Base-by-base conservation (phyloP, 2,113 vertebrate species). In the Gallinago undulata region DNA sequence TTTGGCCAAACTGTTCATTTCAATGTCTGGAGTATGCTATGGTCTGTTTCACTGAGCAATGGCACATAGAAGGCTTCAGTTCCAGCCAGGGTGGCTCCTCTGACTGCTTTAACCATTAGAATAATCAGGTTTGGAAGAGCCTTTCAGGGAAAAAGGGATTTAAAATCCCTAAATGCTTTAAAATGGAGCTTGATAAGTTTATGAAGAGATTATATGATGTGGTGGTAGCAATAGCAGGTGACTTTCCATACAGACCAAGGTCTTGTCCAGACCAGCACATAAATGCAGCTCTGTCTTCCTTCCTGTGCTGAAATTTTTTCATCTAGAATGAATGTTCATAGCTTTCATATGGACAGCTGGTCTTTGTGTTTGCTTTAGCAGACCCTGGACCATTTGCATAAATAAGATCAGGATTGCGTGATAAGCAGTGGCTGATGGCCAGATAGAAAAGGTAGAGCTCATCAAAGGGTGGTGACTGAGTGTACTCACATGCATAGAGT, bases 1-100 rank as follows among this genome's bases (percentile, higher is more conserved):
- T 30, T 80, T 66, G 85, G 9, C n/a, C 59, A 10, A 19, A 3
- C 41, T 47, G 4, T 55, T 70, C 82, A 35, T 43, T 4, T 45
- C 63, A 13, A 0, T 15, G 39, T 25, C 77, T 82, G 78, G 23
- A 68, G 4, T 8, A 23, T 79, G 60, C 28, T 60, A 5, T 31
- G 57, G 11, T 57, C 69, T 2, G 1, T 6, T 37, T 0, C 43
- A 77, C 55, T 28, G 62, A 51, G 56, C 37, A 55, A 13, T 28
- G 56, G 30, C 76, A 94, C n/a, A 14, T 18, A 1, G 13, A 56
- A 56, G 48, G 9, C 31, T 74, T n/a, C 67, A 62, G 31, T 67
- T 79, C 74, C 93, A 91, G 89, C 89, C 94, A 79, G 59, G 37
- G 31, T 19, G 87, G 89, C 94, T 95, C 70, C 94, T 96, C 78